A percentile compares a stretch with the other conserved stretches of the same genome.
Conservation (phyloP, 53 echinoderm and acorn worm genomes). For the Hippasteria phrygiana region DNA sequence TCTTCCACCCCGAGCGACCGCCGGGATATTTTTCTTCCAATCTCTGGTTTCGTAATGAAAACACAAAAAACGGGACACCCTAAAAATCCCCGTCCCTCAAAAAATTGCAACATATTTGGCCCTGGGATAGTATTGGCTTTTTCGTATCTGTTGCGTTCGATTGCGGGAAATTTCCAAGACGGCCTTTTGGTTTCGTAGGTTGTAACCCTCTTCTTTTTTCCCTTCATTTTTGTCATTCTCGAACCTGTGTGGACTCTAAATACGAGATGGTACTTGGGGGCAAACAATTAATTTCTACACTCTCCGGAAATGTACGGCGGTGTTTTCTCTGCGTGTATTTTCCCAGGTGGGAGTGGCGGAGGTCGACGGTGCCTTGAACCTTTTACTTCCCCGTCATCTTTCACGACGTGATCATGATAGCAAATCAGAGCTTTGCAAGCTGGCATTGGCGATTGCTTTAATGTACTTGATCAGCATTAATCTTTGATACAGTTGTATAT, state of each 20-base stretch:
- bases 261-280: conserved; percentile 10
- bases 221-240: background rate
- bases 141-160: background rate
- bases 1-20: background rate
- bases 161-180: conserved; percentile 24
- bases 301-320: conserved; percentile 18
- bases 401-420: too few relatives aligned
- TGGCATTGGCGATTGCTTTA: too few relatives aligned
- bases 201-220: background rate
- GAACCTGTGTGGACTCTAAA: conserved; percentile 3
- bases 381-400: background rate
- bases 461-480: too few relatives aligned
- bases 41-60: conserved; percentile 48
- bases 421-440: too few relatives aligned
- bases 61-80: conserved; percentile 1
- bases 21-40: conserved; percentile 44
- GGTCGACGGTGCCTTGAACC: background rate
- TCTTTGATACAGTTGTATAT: too few relatives aligned
- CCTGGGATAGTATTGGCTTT: background rate
- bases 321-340: background rate
- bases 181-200: background rate
- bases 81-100: conserved; percentile 2
- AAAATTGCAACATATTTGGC: conserved; percentile 56
- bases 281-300: conserved; percentile 50
- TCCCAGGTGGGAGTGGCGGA: background rate